A percentile compares a stretch with the other conserved stretches of the same genome.
Conservation (phyloP, 2,113 vertebrate species). For the Excalfactoria chinensis region DNA sequence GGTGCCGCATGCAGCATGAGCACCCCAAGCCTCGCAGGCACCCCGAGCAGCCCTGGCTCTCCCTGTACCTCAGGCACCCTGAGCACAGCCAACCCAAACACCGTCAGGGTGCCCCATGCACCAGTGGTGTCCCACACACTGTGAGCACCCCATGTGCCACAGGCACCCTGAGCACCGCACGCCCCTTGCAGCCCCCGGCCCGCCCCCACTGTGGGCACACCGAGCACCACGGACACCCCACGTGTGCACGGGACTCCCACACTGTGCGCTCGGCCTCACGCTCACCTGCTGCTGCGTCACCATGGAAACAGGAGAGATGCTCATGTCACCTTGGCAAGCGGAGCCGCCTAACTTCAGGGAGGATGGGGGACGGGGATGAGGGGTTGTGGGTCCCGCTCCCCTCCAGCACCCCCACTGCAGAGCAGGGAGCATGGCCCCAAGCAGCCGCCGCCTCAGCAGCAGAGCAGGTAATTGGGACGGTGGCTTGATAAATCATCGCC, state of each 20-base stretch:
- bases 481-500: constrained; percentile 74
- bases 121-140: fast-evolving
- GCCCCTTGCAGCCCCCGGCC: fast-evolving
- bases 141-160: neutral
- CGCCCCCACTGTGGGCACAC: neutral
- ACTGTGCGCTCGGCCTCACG: neutral
- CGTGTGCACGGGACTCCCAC: constrained; percentile 6
- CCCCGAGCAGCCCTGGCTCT: too few species aligned
- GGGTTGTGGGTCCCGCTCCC: neutral
- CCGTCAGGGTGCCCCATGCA: fast-evolving
- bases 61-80: too few species aligned
- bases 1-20: fast-evolving
- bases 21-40: too few species aligned
- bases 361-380: neutral
- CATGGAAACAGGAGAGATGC: constrained; percentile 74
- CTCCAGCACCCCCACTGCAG: too few species aligned
- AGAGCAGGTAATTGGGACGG: constrained; percentile 60
- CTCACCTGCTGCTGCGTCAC: constrained; percentile 71
- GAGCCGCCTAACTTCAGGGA: constrained; percentile 23
- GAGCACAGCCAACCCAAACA: neutral
- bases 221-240: neutral
- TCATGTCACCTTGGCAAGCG: constrained; percentile 71
- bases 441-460: constrained; percentile 22
- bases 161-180: neutral
- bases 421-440: neutral